Evolutionary conservation across 2,888 invertebrate genomes (phyloP).

Genomic region (Acanthopleura granulata): DNA sequence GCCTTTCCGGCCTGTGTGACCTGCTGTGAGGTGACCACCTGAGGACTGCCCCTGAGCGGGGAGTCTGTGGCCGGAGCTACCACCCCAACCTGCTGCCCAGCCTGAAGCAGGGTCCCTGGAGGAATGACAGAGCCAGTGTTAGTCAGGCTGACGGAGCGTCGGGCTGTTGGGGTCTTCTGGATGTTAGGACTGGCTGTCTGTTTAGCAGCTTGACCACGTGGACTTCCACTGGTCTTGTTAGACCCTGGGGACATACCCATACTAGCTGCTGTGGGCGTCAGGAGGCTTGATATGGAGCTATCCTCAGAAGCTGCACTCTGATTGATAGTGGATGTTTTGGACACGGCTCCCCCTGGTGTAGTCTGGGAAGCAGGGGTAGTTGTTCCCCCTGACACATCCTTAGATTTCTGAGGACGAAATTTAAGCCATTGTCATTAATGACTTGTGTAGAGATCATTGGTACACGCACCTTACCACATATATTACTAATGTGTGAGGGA

Average conservation of each 20-base stretch:
- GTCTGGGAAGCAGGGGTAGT: background rate
- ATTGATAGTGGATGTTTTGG: background rate
- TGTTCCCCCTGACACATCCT: background rate
- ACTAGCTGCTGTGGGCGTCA: background rate
- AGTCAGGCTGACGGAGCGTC: background rate
- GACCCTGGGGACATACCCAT: background rate
- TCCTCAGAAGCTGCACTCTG: background rate
- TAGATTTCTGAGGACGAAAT: slow-evolving; percentile 1
- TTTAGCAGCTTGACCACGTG: background rate
- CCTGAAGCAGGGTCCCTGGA: background rate
- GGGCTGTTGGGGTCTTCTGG: background rate
- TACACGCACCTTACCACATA: too few species aligned
- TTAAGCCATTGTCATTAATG: too few species aligned
- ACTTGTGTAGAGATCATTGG: too few species aligned
- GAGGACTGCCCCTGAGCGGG: background rate
- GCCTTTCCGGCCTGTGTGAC: background rate
- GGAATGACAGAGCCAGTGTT: background rate
- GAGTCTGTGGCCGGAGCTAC: background rate
- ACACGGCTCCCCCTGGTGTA: background rate
- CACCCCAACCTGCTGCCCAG: background rate
- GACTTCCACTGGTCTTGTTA: background rate
- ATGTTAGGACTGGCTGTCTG: background rate
- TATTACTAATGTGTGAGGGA: too few species aligned
- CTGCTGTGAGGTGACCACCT: background rate
- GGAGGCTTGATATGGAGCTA: background rate